Evolutionary conservation across 2,797 vertebrate species (phyloP), one percentile per base, ranked within the genome.

Genomic region (Myripristis murdjan): DNA sequence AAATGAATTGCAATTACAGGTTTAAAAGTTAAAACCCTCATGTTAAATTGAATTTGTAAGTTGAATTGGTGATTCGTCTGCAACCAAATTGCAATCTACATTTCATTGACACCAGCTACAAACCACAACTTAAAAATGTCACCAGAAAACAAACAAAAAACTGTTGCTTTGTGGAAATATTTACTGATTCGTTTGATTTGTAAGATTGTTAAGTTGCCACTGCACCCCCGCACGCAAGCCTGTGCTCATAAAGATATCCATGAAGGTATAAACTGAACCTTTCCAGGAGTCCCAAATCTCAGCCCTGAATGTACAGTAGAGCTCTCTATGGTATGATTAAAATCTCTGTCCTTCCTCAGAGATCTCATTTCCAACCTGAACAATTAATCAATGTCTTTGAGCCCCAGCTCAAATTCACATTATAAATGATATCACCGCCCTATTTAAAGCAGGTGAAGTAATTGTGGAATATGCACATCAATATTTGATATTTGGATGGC

Each of bases 331-430:
- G 48, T 57, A 69, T 68, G 77, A 87, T 89, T 82, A 78, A 87
- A 89, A 90, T 84, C 82, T 76, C 73, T 87, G 85, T 57, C 81
- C 90, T 83, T 75, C 69, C 85, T 73, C 72, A 49, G 76, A 84
- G 77, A 56, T 92, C 83, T 82, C 52, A 61, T 91, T 90, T 88
- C 82, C 82, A 90, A 86, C 75, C 77, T 65, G 84, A 87, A 90
- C 91, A 86, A 91, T 92, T 85, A 90, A 91, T 91, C 91, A 91
- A 91, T 92, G 91, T 79, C 87, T 79, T 63, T 75, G 76, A 79
- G 77, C 70, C 20, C 18, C 80, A 79, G 83, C 90, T 93, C 90
- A 87, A 68, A 84, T 90, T 93, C 89, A 77, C 89, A 78, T 90
- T 85, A 87, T 87, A 86, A 87, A 92, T 91, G 87, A 93, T 91